A percentile compares a stretch with the other conserved stretches of the same genome.
phyloP scores from a whole-genome alignment of 2,797 vertebrate species.

The Rhinoraja longicauda region DNA sequence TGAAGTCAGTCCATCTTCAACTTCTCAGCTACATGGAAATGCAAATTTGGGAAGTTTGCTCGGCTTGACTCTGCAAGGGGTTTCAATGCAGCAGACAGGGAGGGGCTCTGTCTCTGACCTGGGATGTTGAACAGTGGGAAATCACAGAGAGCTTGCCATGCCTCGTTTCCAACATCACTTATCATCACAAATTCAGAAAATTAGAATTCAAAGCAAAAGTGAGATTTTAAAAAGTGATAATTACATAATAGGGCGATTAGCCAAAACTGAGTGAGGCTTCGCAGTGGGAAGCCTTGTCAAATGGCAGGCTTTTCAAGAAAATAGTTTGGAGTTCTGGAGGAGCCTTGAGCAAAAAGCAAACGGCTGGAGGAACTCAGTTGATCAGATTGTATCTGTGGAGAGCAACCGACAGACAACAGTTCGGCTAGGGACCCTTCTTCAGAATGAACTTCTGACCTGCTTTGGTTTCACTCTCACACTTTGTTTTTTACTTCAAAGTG shows the following conservation, averaged over 20 bases:
- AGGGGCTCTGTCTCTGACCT: background rate
- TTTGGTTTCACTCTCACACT: too few relatives aligned
- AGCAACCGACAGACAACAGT: too few relatives aligned
- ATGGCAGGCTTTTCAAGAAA: background rate
- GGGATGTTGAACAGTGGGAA: background rate
- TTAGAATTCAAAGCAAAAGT: background rate
- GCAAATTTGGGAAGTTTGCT: background rate
- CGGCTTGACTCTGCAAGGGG: background rate
- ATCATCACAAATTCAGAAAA: background rate
- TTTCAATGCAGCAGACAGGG: background rate
- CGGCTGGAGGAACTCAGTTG: too few relatives aligned
- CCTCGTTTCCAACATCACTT: background rate
- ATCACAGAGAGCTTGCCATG: background rate
- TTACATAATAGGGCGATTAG: background rate
- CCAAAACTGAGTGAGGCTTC: background rate
- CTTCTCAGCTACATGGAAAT: background rate
- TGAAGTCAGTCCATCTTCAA: background rate
- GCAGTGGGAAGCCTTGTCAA: background rate
- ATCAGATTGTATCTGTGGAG: too few relatives aligned
- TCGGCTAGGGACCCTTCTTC: too few relatives aligned
- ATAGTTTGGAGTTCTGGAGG: background rate
- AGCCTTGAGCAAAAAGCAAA: too few relatives aligned
- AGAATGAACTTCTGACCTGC: too few relatives aligned
- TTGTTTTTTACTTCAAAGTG: too few relatives aligned
- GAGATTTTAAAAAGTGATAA: background rate